Evolutionary conservation across 2,113 vertebrate genomes (phyloP).

Genomic region (Hippocampus abdominalis): DNA sequence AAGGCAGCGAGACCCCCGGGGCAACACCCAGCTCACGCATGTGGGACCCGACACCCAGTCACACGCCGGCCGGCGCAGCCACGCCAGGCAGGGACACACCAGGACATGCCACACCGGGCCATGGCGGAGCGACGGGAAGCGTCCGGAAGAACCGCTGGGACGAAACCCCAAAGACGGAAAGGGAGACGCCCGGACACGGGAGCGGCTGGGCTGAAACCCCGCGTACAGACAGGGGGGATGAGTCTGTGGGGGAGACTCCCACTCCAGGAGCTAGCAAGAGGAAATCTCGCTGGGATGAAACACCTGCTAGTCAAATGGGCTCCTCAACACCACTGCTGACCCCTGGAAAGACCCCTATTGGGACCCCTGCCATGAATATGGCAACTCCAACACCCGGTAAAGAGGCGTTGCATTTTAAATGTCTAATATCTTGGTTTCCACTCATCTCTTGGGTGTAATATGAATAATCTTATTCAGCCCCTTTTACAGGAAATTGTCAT

Average conservation of each 20-base stretch:
- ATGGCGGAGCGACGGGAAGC: slow-evolving; percentile 90
- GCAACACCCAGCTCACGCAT: slow-evolving; percentile 94
- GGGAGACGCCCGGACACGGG: slow-evolving; percentile 95
- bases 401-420: neutral
- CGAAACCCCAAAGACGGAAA: slow-evolving; percentile 96
- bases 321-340: slow-evolving; percentile 94
- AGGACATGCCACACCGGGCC: slow-evolving; percentile 92
- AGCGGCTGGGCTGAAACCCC: slow-evolving; percentile 98
- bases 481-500: neutral
- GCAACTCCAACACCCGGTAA: slow-evolving; percentile 94
- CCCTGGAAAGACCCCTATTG: slow-evolving; percentile 94
- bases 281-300: slow-evolving; percentile 97
- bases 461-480: neutral
- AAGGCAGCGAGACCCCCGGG: slow-evolving; percentile 95
- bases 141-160: slow-evolving; percentile 98
- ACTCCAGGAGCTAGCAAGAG: slow-evolving; percentile 96
- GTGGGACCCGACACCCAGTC: slow-evolving; percentile 98
- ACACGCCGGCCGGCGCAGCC: slow-evolving; percentile 92
- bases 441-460: neutral
- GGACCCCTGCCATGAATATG: slow-evolving; percentile 98
- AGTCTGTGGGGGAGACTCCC: slow-evolving; percentile 95
- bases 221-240: slow-evolving; percentile 92
- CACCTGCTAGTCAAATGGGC: slow-evolving; percentile 96
- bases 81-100: slow-evolving; percentile 94
- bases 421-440: neutral